phyloP scores from a whole-genome alignment of 2,888 invertebrate species.

The Lasioglossum vierecki region DNA sequence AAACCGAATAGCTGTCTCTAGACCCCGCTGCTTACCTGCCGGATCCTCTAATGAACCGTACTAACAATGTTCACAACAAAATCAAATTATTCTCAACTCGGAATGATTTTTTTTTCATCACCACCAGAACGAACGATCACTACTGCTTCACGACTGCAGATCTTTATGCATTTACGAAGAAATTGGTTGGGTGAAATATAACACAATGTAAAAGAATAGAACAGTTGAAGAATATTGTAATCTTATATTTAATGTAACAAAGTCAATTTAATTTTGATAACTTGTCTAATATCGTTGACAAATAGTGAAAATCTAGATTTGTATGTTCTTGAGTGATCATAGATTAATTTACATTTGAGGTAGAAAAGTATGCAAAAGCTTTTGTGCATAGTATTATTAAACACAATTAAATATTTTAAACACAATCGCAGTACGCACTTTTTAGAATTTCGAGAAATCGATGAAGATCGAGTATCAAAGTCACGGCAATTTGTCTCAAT shows the following conservation, averaged over 20 bases:
- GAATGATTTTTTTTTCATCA: neutral
- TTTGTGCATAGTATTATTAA: no score
- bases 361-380: no score
- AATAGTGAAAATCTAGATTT: neutral
- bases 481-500: neutral
- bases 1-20: slow-evolving; percentile 28
- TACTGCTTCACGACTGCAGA: no score
- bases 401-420: no score
- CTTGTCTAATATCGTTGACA: neutral
- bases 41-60: slow-evolving; percentile 1
- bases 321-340: neutral
- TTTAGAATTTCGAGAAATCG: neutral
- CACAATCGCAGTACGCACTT: neutral
- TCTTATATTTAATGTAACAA: no score
- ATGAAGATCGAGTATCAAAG: neutral
- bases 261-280: neutral
- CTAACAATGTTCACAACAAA: neutral
- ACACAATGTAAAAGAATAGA: no score
- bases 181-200: no score
- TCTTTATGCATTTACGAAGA: no score
- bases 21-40: slow-evolving; percentile 3
- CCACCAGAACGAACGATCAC: neutral
- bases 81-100: neutral
- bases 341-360: neutral
- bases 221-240: no score